Evolutionary conservation across 2,113 vertebrate genomes (phyloP), one percentile per base, ranked within the genome.

Genomic region (Columba janthina): DNA sequence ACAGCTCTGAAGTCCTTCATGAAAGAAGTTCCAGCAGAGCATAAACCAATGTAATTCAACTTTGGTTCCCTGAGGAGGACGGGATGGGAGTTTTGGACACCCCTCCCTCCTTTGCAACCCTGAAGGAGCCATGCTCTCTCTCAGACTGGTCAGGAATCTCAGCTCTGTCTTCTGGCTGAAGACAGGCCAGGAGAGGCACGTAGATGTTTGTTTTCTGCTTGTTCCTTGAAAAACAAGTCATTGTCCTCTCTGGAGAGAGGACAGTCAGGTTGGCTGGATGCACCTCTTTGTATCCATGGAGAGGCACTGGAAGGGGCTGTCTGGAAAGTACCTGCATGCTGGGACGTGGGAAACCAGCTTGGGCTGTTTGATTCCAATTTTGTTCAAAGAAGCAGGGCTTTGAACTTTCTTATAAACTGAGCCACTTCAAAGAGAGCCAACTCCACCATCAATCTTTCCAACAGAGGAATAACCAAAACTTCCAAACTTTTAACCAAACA

Each of bases 181-280:
- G 44, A 51, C 5, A 82, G 34, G 48, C 9, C 15, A 25, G 46
- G 25, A 79, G 17, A 67, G 15, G 18, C 7, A 36, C 5, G 2
- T 3, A 3, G 8, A 15, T 21, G 13, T 67, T 88, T 67, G 36
- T 4, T 29, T 51, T 69, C 44, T 61, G 7, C 17, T 54, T 44
- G 9, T 51, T 80, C 32, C 36, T 38, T 31, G 25, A 62, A 71
- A 75, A 71, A 5, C 17, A 42, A 10, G 12, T 70, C 31, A 21
- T 46, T 13, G 2, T 32, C 50, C 61, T 1, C 15, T 53, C 18
- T 65, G 29, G 9, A 12, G 12, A 82, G 28, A 32, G 11, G 19
- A 34, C 4, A 7, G 32, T 32, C 38, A 26, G 1, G 0, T 1
- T 42, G 61, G 12, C 42, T 44, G 34, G 26, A 53, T 44, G n/a